A percentile compares a stretch with the other conserved stretches of the same genome.
phyloP scores from a whole-genome alignment of 2,113 vertebrate genomes.

The Promerops cafer region DNA sequence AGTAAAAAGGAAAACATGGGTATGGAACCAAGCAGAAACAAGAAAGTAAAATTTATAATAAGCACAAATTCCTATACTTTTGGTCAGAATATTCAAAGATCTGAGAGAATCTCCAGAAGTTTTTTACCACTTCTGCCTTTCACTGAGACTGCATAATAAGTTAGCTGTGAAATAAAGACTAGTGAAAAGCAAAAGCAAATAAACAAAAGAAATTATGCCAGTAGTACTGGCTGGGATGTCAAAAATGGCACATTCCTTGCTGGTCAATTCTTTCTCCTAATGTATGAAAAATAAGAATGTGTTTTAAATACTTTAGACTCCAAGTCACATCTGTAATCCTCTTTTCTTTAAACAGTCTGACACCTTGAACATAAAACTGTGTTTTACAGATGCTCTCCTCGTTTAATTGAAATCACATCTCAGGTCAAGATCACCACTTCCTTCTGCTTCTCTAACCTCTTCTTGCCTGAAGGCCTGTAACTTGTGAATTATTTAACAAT shows the following conservation, averaged over 20 bases:
- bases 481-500: conserved; percentile 83
- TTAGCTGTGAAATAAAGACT: neutral
- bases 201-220: neutral
- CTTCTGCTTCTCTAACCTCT: conserved; percentile 68
- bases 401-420: conserved; percentile 74
- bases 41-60: neutral
- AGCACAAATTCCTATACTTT: neutral
- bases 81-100: neutral
- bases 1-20: neutral
- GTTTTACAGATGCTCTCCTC: conserved; percentile 32
- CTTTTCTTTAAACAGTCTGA: conserved; percentile 34
- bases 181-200: neutral
- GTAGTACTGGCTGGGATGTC: neutral
- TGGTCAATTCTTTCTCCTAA: neutral
- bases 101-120: neutral
- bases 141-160: neutral
- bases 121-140: neutral
- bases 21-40: neutral
- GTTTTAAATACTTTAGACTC: conserved; percentile 6
- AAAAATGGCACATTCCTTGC: neutral
- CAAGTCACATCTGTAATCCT: conserved; percentile 43
- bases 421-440: conserved; percentile 58
- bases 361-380: conserved; percentile 9
- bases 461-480: conserved; percentile 70
- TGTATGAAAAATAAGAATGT: neutral